phyloP scores from a whole-genome alignment of 2,113 vertebrate genomes.

The Cyanoramphus novaezelandiae region DNA sequence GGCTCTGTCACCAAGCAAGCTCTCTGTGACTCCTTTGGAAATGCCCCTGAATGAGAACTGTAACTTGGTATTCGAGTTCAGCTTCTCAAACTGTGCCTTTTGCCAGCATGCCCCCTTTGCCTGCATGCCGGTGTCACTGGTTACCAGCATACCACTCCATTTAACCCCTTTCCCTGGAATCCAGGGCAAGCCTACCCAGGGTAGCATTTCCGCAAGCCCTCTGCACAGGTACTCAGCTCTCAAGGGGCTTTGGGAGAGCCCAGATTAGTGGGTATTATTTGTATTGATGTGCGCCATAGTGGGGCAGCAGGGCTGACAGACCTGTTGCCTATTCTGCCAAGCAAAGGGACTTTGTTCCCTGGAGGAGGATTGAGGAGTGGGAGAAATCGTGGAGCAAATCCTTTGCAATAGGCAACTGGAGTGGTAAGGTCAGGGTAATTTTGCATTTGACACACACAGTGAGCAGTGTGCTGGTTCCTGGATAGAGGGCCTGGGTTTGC shows the following conservation, averaged over 20 bases:
- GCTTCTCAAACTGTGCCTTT: not conserved
- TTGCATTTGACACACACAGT: not conserved
- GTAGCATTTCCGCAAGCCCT: not conserved
- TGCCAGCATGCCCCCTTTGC: not conserved
- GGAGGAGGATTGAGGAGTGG: not conserved
- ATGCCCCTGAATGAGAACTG: not conserved
- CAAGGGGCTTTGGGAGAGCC: not conserved
- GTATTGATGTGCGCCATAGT: too few species aligned
- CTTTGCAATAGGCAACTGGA: not conserved
- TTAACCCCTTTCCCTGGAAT: not conserved
- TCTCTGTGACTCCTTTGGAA: not conserved
- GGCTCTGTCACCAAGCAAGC: not conserved
- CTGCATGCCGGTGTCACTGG: not conserved
- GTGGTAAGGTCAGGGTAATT: not conserved
- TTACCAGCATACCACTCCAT: accelerated
- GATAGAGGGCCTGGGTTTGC: not conserved
- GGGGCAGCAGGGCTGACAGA: not conserved
- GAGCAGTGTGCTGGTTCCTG: not conserved
- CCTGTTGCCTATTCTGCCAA: not conserved
- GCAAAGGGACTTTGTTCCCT: not conserved
- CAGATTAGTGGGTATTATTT: accelerated
- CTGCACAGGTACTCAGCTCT: not conserved
- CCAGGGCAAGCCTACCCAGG: too few species aligned
- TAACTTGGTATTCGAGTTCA: not conserved
- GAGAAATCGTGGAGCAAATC: not conserved